Base-by-base conservation (phyloP, 1,140 invertebrate species). In the Bombus soroeensis region DNA sequence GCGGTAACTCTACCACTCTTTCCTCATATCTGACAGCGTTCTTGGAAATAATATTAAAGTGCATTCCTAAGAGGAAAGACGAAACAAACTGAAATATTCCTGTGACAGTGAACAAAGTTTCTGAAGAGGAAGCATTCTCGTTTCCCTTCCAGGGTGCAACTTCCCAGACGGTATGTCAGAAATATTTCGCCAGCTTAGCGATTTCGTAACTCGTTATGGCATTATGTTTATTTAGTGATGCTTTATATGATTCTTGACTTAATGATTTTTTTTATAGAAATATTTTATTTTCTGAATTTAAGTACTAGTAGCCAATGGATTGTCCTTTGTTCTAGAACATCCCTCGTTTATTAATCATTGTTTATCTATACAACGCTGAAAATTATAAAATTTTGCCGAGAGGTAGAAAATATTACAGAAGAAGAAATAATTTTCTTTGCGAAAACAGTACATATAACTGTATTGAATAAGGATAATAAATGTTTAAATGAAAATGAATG, bases 21-120 rank as follows among this genome's bases (percentile, higher is more conserved):
- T 53, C n/a, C 18, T 53, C 53, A 39, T 59, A 34, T 77, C 75
- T 62, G 75, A 77, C 57, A 62, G 28, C 22, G 22, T 70, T 87
- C 86, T 86, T 68, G 75, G 59, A 87, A 87, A 83, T 89, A 90
- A 89, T 85, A 85, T 62, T 64, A 59, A 32, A 57, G 34, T 25
- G 62, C 59, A 78, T 77, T 70, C 53, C 76, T 85, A 41, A 47
- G 75, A 70, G 72, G 43, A 47, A 76, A 64, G 22, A 12, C 43
- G 32, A 70, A 81, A 75, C 78, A 76, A 70, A 83, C 85, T 83
- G 53, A 64, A 82, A 86, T 81, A 86, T 86, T 76, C 66, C 68
- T 37, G 62, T 77, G 62, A 86, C 72, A 77, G 85, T 71, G 37
- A 83, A 41, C 47, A 68, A 85, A 85, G 57, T 85, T 85, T 81